These are phyloP conservation scores for Polyergus mexicanus DNA, from an alignment of 1,140 invertebrate species.

Conservation along the genomic window DNA sequence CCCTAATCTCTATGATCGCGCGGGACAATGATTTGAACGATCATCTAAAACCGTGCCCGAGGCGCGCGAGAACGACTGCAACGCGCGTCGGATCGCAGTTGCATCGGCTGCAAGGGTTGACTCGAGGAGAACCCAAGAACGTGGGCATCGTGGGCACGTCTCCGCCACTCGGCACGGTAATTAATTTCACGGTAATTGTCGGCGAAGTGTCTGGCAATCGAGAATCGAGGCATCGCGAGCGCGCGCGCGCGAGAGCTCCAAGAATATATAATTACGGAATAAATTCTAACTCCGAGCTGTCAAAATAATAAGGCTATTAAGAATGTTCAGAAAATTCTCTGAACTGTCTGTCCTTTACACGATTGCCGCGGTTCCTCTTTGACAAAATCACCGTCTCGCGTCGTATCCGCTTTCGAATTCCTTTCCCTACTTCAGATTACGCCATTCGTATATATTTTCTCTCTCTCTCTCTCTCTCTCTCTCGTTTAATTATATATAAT, in stretches of 20 bases:
- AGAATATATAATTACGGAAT: constrained; percentile 72
- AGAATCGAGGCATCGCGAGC: not conserved
- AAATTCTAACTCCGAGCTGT: constrained; percentile 67
- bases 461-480: too few relatives aligned
- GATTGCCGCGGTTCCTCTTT: not conserved
- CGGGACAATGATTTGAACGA: constrained; percentile 47
- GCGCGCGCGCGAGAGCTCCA: not conserved
- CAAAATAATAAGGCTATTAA: constrained; percentile 64
- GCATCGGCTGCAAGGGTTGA: constrained; percentile 33
- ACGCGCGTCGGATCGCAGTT: constrained; percentile 25
- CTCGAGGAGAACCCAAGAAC: constrained; percentile 37
- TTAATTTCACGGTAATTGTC: constrained; percentile 76
- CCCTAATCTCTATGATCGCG: constrained; percentile 67
- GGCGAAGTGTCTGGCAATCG: constrained; percentile 40
- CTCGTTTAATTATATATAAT: not conserved
- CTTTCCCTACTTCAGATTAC: constrained; percentile 5
- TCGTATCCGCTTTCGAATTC: not conserved
- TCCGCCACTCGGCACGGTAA: constrained; percentile 70
- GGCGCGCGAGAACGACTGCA: constrained; percentile 44
- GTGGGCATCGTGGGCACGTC: constrained; percentile 68
- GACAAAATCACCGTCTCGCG: not conserved
- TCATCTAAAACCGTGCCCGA: constrained; percentile 50
- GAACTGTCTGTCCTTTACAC: not conserved
- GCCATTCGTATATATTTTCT: not conserved
- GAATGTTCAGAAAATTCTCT: not conserved